These are phyloP conservation scores for Drosophila pachea DNA, from an alignment of 1,140 invertebrate species.

Conservation along the genomic window DNA sequence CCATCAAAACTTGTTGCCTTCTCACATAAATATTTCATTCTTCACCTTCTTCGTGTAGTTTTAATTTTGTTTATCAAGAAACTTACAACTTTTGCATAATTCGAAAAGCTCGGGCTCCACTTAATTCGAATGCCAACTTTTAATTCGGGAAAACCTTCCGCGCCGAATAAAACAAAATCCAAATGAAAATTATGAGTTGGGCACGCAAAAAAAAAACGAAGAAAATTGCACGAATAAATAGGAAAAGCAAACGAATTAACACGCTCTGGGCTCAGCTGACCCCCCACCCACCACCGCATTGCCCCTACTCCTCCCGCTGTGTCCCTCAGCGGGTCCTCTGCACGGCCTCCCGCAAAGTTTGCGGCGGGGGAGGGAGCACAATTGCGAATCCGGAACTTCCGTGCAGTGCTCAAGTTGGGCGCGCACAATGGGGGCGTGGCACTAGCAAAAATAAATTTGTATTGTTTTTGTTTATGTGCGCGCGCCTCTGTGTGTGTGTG, in stretches of 20 bases:
- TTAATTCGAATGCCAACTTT: slow-evolving; percentile 62
- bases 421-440: slow-evolving; percentile 41
- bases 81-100: slow-evolving; percentile 41
- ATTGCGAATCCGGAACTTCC: slow-evolving; percentile 66
- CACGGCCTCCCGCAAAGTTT: slow-evolving; percentile 53
- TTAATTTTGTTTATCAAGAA: slow-evolving; percentile 46
- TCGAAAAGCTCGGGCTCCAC: slow-evolving; percentile 45
- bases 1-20: slow-evolving; percentile 17
- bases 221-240: slow-evolving; percentile 44
- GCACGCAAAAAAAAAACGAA: slow-evolving; percentile 19
- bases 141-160: slow-evolving; percentile 47
- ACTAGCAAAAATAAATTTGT: slow-evolving; percentile 62
- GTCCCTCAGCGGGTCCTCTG: background rate
- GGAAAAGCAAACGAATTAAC: slow-evolving; percentile 70
- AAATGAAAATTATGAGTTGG: slow-evolving; percentile 54
- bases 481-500: slow-evolving; percentile 8
- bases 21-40: background rate
- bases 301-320: background rate
- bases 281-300: background rate
- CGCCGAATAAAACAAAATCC: slow-evolving; percentile 48
- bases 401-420: slow-evolving; percentile 68
- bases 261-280: slow-evolving; percentile 14
- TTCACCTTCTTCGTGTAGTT: slow-evolving; percentile 4
- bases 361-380: slow-evolving; percentile 11
- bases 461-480: slow-evolving; percentile 53